Evolutionary conservation across 1,140 invertebrate species (phyloP), one percentile per base, ranked within the genome.

Genomic region (Drosophila tristis): DNA sequence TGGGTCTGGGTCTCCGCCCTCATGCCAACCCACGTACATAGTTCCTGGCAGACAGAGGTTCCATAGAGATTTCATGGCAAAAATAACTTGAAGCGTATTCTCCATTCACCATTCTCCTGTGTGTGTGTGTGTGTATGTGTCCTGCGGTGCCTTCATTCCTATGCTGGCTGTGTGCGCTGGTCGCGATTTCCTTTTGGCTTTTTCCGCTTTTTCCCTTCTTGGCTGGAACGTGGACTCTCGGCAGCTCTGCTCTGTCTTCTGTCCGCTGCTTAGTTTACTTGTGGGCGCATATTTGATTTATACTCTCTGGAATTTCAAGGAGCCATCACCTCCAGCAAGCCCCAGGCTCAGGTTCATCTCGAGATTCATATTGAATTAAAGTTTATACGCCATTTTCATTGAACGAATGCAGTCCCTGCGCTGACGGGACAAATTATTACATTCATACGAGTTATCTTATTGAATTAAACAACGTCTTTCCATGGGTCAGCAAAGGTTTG

Each of bases 221-320:
- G 26, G 20, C 49, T 60, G 47, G 54, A 55, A 74, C 56, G 78
- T 63, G 71, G 39, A 71, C 74, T 74, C 70, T 79, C 75, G 67
- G 71, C 60, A 74, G 68, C 70, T 78, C 75, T 66, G 64, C 60
- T 66, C 57, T 64, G 29, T 67, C 55, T 63, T 58, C 63, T 70
- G 31, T 42, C 65, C 50, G 49, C 66, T 66, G 55, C 53, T 85
- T 59, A 53, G 67, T 78, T 85, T 66, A 60, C 73, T 79, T 75
- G 75, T 61, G 66, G 65, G 65, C 55, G 82, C 58, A 82, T 72
- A 84, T 87, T 86, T 87, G 82, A 86, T 87, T 87, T 86, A 65
- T 67, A 44, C 47, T 64, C 55, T 9, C 57, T 62, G 57, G 51
- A 29, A 76, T 76, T 76, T 55, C 42, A 58, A 66, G 55, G 55